Evolutionary conservation across 2,888 invertebrate species (phyloP), one percentile per base, ranked within the genome.

Genomic region (Eupithecia tripunctaria): DNA sequence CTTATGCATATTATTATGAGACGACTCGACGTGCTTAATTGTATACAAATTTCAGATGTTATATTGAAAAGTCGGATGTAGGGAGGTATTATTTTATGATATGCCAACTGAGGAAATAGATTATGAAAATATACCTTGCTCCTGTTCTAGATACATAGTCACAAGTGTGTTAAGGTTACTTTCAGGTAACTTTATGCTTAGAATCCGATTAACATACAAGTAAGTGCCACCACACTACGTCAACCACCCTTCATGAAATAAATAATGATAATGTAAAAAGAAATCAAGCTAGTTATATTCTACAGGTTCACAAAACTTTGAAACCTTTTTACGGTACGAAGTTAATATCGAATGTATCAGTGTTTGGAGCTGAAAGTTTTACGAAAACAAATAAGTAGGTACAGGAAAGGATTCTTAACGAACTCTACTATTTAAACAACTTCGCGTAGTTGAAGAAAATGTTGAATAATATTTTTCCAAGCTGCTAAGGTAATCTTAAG

Each of bases 1-100:
- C 75, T 70, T 75, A 68, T 70, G 72, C 72, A 75, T 75, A 75
- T 68, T 47, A 72, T 71, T 70, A 71, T 21, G 68, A 60, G 72
- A 64, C n/a, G 63, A 64, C 63, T 38, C 32, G 38, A 38, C 64
- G 38, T 64, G 36, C 8, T 36, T 68, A 62, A 41, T 62, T 62
- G 43, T 68, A 59, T 41, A 68, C 56, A 56, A 25, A 56, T 25
- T 56, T 25, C 12, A n/a, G 21, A 68, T 64, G 38, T 64, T 64
- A 41, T 64, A 64, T 38, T 38, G 25, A 64, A 64, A 36, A 60
- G 2, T 27, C n/a, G 21, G 4, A 21, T 25, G 56, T 56, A 5
- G 5, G 5, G 56, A 56, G 25, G 25, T 56, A 21, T 21, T 51
- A 51, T 51, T 51, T 43, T 8, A 25, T 56, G 25, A 56, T 25